A percentile compares a stretch with the other conserved stretches of the same genome.
These are phyloP conservation scores for Carassius auratus DNA, from an alignment of 2,113 vertebrate genomes.

Conservation along the genomic window DNA sequence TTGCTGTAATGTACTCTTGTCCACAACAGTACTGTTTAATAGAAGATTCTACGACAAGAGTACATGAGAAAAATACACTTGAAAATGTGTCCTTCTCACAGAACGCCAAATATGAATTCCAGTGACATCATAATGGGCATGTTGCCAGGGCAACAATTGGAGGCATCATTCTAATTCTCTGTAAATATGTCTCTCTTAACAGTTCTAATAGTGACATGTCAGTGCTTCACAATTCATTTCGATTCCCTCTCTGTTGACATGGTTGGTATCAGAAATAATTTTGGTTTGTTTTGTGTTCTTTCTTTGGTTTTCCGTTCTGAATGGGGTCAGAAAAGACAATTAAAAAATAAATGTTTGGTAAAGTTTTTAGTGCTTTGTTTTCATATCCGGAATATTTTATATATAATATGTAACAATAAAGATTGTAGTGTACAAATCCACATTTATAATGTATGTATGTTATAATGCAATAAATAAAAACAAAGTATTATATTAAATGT, in stretches of 20 bases:
- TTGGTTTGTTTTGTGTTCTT: constrained; percentile 48
- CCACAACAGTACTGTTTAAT: constrained; percentile 13
- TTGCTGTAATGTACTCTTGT: constrained; percentile 47
- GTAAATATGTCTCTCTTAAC: constrained; percentile 52
- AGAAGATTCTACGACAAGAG: constrained; percentile 29
- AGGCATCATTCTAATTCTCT: constrained; percentile 34
- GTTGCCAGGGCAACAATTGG: constrained; percentile 33
- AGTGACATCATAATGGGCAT: constrained; percentile 51
- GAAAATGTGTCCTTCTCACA: constrained; percentile 23
- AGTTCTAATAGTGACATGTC: constrained; percentile 50
- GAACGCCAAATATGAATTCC: constrained; percentile 44
- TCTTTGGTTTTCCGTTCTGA: constrained; percentile 58
- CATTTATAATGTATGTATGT: constrained; percentile 84
- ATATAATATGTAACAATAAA: constrained; percentile 84
- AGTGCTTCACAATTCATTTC: constrained; percentile 46
- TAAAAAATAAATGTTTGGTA: constrained; percentile 78
- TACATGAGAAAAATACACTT: constrained; percentile 28
- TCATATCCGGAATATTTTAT: constrained; percentile 82
- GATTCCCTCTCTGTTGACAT: constrained; percentile 58
- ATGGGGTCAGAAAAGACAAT: constrained; percentile 63
- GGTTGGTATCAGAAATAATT: constrained; percentile 41
- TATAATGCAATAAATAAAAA: constrained; percentile 83
- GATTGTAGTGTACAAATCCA: constrained; percentile 86
- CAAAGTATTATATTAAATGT: constrained; percentile 65
- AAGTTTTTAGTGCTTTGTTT: constrained; percentile 83